Evolutionary conservation across 2,113 vertebrate species (phyloP).

Genomic region (Tympanuchus pallidicinctus): DNA sequence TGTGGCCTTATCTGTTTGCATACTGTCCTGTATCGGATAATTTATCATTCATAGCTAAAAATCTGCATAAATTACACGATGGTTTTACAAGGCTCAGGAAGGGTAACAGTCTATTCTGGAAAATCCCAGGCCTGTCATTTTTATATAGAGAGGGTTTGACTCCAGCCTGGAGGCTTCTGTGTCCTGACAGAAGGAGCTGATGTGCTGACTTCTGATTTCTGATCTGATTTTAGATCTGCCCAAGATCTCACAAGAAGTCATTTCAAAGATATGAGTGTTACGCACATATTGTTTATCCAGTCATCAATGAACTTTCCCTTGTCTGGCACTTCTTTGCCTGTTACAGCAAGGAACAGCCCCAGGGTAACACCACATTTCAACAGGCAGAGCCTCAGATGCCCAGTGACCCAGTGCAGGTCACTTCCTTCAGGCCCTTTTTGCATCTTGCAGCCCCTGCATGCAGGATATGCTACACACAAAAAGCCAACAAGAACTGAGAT

Average conservation of each 20-base stretch:
- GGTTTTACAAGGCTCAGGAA: neutral
- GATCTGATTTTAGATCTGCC: neutral
- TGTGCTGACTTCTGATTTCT: too few species aligned
- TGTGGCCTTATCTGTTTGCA: neutral
- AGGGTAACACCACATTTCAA: neutral
- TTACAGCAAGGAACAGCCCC: neutral
- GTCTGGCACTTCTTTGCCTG: neutral
- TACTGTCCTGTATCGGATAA: neutral
- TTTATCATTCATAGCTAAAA: neutral
- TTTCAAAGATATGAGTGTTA: neutral
- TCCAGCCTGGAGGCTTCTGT: neutral
- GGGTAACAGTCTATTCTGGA: neutral
- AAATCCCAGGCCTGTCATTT: neutral
- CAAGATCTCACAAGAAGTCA: neutral
- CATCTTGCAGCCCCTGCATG: fast-evolving
- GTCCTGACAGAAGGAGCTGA: neutral
- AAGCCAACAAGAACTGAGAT: neutral
- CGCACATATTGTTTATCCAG: neutral
- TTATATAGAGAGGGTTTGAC: neutral
- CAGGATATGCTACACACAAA: too few species aligned
- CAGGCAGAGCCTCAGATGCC: neutral
- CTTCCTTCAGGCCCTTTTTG: neutral
- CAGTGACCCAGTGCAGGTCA: fast-evolving
- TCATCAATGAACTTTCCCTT: neutral
- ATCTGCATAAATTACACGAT: neutral